Base-by-base conservation (phyloP, 2,797 vertebrate genomes). In the Acomys russatus region DNA sequence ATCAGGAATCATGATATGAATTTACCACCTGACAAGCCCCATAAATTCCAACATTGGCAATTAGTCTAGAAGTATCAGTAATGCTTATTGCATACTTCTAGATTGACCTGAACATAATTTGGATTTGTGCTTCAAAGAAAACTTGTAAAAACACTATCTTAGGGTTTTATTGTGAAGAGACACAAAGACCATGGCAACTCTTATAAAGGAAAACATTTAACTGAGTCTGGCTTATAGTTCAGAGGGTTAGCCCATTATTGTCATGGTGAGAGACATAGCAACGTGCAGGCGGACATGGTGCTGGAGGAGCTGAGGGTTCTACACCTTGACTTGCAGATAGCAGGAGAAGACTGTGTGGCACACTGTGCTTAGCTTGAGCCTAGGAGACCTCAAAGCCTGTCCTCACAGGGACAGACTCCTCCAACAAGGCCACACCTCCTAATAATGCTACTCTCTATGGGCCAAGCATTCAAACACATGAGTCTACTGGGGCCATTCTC, bases 81-180 rank as follows among this genome's bases (percentile, higher is more conserved):
- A 77, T 77, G 23, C 20, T 66, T 70, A 33, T 20, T 79, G n/a
- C 63, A 64, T 49, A 56, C 1, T 61, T 74, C 33, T 82, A 95
- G 77, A 77, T 33, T 64, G 22, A 96, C 79, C 28, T 80, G 38
- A 92, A 93, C 35, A 63, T 23, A 78, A 85, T 61, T 90, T 82
- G 63, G 8, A 35, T 88, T 79, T 61, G 56, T 80, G 9, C 49
- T 76, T 78, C 33, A 71, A 83, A 74, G 35, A 49, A 88, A 92
- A 61, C 18, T 38, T 15, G 20, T 74, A 83, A 68, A 3, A 5
- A 70, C 38, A 28, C 74, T 49, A 23, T 76, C 12, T 38, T 73
- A 28, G 74, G 74, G 38, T 76, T 76, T 76, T 15, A 49, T 76
- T 76, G 44, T 76, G 23, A 76, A 76, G 74, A 25, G 12, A 15